phyloP scores from a whole-genome alignment of 2,888 invertebrate genomes.

The Pyrochroa serraticornis region DNA sequence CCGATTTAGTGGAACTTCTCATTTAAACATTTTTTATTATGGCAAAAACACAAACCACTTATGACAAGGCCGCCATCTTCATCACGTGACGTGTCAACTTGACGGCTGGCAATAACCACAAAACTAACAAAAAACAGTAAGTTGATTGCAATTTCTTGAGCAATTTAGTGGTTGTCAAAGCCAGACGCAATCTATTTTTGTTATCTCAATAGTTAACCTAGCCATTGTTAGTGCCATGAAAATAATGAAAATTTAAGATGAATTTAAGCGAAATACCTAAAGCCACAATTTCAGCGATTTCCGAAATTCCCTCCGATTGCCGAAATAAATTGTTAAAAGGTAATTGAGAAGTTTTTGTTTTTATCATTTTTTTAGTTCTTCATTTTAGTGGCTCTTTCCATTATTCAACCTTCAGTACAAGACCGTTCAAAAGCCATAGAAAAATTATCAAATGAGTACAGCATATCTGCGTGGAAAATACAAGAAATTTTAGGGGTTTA shows the following conservation, averaged over 20 bases:
- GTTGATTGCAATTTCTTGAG: neutral
- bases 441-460: constrained; percentile 39
- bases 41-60: constrained; percentile 22
- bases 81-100: constrained; percentile 16
- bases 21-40: constrained; percentile 17
- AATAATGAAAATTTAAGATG: constrained; percentile 29
- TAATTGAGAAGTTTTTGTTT: constrained; percentile 19
- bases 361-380: constrained; percentile 11
- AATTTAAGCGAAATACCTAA: constrained; percentile 37
- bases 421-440: constrained; percentile 40
- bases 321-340: constrained; percentile 42
- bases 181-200: neutral
- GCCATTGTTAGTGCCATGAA: constrained; percentile 14
- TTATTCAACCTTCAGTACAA: constrained; percentile 36
- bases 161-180: neutral
- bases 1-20: constrained; percentile 1
- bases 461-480: constrained; percentile 38
- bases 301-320: constrained; percentile 36
- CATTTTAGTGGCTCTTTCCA: constrained; percentile 43
- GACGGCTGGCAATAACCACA: neutral
- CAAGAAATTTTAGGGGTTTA: constrained; percentile 42
- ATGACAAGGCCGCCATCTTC: constrained; percentile 20
- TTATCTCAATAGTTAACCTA: neutral
- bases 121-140: too few species aligned
- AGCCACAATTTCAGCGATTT: constrained; percentile 27